These are phyloP conservation scores for Antheraea mylitta DNA, from an alignment of 1,140 invertebrate species.

Conservation along the genomic window DNA sequence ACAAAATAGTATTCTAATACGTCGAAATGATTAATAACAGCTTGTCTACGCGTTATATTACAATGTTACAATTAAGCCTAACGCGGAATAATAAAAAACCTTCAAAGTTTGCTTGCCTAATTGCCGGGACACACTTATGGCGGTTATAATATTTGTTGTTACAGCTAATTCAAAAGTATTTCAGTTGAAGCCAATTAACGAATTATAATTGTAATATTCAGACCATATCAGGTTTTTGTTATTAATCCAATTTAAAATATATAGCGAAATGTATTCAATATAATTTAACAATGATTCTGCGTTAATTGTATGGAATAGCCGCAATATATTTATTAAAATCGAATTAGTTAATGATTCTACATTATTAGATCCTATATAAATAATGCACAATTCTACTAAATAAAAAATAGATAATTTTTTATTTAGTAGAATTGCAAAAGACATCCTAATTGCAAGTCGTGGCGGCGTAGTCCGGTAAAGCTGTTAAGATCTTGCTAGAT, in stretches of 20 bases:
- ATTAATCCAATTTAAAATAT: background rate
- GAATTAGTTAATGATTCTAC: background rate
- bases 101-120: background rate
- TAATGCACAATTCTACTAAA: too few species aligned
- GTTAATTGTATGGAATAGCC: background rate
- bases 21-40: conserved; percentile 42
- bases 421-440: too few species aligned
- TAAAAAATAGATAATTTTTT: too few species aligned
- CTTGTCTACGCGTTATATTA: conserved; percentile 23
- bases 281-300: background rate
- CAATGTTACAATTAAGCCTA: conserved; percentile 9
- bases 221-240: background rate
- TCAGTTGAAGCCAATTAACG: background rate
- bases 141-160: background rate
- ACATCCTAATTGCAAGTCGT: too few species aligned
- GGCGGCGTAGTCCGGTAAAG: too few species aligned
- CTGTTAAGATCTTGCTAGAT: too few species aligned
- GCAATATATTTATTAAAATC: background rate
- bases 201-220: background rate
- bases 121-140: background rate
- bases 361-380: background rate
- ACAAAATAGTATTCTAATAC: conserved; percentile 44
- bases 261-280: background rate
- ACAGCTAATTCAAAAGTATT: background rate
- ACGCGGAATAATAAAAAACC: background rate